Base-by-base conservation (phyloP, 2,113 vertebrate genomes). In the Canis aureus region DNA sequence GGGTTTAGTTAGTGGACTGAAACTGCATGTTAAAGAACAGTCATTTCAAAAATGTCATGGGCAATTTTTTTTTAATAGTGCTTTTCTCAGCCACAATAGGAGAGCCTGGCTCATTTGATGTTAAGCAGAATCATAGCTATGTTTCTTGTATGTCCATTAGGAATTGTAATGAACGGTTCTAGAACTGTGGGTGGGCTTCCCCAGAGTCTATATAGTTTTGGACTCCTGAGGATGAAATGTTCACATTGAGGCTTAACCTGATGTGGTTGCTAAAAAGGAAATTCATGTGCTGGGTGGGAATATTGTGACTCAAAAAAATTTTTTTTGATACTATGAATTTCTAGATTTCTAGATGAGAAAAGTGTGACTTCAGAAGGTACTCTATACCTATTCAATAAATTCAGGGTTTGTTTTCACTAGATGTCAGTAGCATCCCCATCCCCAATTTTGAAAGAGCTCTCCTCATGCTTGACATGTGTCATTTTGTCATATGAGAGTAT, bases 31-130 rank as follows among this genome's bases (percentile, higher is more conserved):
- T 86, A 67, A 69, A 91, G 82, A 74, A 88, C 85, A 84, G 55
- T 60, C 66, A n/a, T 80, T 89, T 96, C 32, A 49, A 97, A 98
- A 97, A 81, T 64, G 12, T 82, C 90, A 82, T 7, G 43, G 76
- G 11, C 22, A 86, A 81, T 43, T 43, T 35, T 69, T 89, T 96
- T 49, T 43, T 19, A 71, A 51, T 16, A 90, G 15, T 53, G 13
- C 11, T 84, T 85, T 91, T 84, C 25, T 98, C 62, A 71, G 43
- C 23, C 43, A 32, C 9, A 15, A 15, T 38, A 64, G 38, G 12
- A 27, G 35, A 89, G 29, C 13, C 8, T 92, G 22, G 62, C 81
- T 90, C 89, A 78, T 87, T 71, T 89, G 43, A 64, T 16, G 1
- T 81, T 79, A 87, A 93, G 55, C n/a, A 59, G 51, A 89, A 35